phyloP scores from a whole-genome alignment of 2,888 invertebrate genomes.

The Lottia gigantea region DNA sequence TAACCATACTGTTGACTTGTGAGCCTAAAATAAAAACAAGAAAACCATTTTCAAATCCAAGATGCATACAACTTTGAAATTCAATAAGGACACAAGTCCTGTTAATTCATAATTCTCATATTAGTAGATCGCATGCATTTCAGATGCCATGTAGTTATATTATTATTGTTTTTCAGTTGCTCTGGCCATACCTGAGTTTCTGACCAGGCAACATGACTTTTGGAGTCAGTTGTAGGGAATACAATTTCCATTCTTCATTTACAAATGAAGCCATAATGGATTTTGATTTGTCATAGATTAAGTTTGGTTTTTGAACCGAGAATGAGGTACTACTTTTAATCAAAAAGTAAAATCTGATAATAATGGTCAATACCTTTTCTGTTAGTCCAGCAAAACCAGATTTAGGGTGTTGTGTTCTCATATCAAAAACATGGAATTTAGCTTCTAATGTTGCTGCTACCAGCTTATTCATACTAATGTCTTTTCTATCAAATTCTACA shows the following conservation, averaged over 20 bases:
- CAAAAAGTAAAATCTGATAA: not conserved
- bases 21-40: conserved; percentile 67
- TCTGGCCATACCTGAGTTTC: no score
- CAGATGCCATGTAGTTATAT: no score
- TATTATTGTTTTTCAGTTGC: no score
- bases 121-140: no score
- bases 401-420: conserved; percentile 86
- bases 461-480: conserved; percentile 95
- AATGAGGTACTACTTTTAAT: no score
- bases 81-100: not conserved
- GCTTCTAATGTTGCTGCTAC: conserved; percentile 91
- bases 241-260: no score
- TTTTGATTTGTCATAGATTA: no score
- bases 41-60: not conserved
- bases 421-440: conserved; percentile 88
- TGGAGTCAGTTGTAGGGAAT: no score
- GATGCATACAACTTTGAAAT: not conserved
- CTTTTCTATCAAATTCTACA: conserved; percentile 90
- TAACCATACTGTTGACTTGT: conserved; percentile 88
- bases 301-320: no score
- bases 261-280: no score
- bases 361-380: conserved; percentile 71
- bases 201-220: no score
- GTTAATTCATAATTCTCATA: no score
- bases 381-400: conserved; percentile 82